Evolutionary conservation across 2,888 invertebrate species (phyloP).

Genomic region (Callinectes sapidus): DNA sequence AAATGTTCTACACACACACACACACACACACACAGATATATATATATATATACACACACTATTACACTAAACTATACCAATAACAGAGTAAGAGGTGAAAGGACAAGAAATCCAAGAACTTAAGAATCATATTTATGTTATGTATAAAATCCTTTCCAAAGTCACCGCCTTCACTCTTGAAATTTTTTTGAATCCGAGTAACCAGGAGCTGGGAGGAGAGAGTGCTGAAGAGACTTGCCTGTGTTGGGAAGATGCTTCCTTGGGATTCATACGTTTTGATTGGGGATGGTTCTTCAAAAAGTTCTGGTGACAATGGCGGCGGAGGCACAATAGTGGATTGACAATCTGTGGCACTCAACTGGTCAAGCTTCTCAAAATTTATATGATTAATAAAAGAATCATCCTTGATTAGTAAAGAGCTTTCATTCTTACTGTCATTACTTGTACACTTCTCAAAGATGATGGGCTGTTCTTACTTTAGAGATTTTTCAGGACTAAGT

Average conservation of each 20-base stretch:
- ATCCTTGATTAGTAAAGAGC: neutral
- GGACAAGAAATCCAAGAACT: too few species aligned
- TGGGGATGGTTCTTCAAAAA: constrained; percentile 9
- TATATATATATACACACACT: too few species aligned
- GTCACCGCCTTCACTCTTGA: neutral
- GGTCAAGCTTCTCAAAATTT: constrained; percentile 22
- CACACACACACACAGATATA: too few species aligned
- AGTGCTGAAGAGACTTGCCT: constrained; percentile 53
- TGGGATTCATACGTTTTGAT: neutral
- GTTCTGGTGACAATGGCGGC: neutral
- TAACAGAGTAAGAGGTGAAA: too few species aligned
- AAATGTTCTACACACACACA: too few species aligned
- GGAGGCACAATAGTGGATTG: neutral
- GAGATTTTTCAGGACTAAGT: neutral
- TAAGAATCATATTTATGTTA: too few species aligned
- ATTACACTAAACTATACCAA: too few species aligned
- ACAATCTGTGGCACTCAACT: neutral
- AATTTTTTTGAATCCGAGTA: constrained; percentile 40
- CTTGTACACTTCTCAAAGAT: neutral
- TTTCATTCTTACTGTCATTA: neutral
- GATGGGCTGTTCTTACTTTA: neutral
- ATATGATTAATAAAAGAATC: constrained; percentile 9
- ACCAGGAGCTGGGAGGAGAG: constrained; percentile 52
- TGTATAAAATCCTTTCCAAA: neutral
- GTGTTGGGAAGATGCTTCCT: neutral